Base-by-base conservation (phyloP, 2,888 invertebrate species). In the Orthosia gracilis region DNA sequence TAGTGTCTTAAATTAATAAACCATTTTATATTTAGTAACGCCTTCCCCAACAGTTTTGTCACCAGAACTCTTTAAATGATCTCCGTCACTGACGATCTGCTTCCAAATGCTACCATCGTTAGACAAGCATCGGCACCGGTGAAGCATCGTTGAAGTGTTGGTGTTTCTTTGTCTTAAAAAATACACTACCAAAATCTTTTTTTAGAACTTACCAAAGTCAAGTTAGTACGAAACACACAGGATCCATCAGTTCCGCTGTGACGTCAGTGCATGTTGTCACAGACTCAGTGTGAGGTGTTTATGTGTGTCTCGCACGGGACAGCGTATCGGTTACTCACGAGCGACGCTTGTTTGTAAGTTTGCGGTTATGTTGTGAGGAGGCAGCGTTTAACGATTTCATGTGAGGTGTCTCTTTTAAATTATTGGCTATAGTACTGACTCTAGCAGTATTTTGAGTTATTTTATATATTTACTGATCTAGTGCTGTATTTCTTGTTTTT, bases 231-330 rank as follows among this genome's bases (percentile, higher is more conserved):
- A 79, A 78, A 62, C 71, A 82, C 78, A 82, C 82, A 83, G 77
- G 68, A 86, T 85, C 76, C 77, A 83, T 87, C 82, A 83, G 79
- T 23, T 59, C 17, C 47, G 21, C 62, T 58, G 78, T 78, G 68
- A 75, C 73, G 73, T 49, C 67, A 84, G 74, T 87, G 86, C 82
- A 83, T 80, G 86, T 80, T 85, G 87, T 87, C 89, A 88, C 80
- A 66, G 55, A 47, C 66, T 57, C 76, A 78, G 78, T 74, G 73
- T 82, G 82, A 83, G 82, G 82, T 89, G 86, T 89, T 86, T 90
- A 84, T 82, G 82, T 80, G 83, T 84, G 88, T 87, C 86, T 76
- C 81, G 73, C 76, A 80, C 78, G 77, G 80, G 81, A 80, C 85
- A 77, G 62, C 71, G 79, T 83, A 79, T 87, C 77, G 80, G 80